Evolutionary conservation across 2,113 vertebrate species (phyloP), one percentile per base, ranked within the genome.

Genomic region (Cnemophilus loriae): DNA sequence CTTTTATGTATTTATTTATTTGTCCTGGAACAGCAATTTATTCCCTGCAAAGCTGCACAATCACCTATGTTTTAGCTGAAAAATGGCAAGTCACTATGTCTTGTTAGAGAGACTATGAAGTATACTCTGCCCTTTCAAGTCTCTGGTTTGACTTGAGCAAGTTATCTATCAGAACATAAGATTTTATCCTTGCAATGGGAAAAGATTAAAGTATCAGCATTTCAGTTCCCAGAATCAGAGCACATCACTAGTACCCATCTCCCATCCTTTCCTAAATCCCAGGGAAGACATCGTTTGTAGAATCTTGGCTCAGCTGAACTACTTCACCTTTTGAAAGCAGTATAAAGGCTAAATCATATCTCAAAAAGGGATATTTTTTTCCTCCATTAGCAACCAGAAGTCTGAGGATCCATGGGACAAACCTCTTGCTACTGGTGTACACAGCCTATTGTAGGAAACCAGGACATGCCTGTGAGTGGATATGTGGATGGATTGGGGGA

Each of bases 301-400:
- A 87, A 81, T 71, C 57, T 79, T 55, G 35, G 94, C 95, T 97
- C 95, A 97, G 96, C 97, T 95, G 93, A 97, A 97, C 91, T 95
- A 23, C 56, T 73, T 95, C 94, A 90, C 76, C 87, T 96, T 95
- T 65, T 78, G 87, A 93, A 68, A 96, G 93, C 90, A 87, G 67
- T 89, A 84, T 67, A 70, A 91, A 89, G 70, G 70, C 55, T 90
- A 78, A 73, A 84, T 61, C 4, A 13, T 81, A 41, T 79, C 52
- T 39, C 73, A 70, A 37, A 67, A 74, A 46, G 49, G 65, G 49
- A 1, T 61, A 12, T 37, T 41, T 53, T 63, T 89, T 92, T 19
- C n/a, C 8, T 92, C 42, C 42, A 37, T 64, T 73, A 85, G 39
- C 24, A 86, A 55, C 47, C 7, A 44, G 20, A 87, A 88, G n/a